phyloP scores from a whole-genome alignment of 2,888 invertebrate genomes.

The Tinea pellionella region DNA sequence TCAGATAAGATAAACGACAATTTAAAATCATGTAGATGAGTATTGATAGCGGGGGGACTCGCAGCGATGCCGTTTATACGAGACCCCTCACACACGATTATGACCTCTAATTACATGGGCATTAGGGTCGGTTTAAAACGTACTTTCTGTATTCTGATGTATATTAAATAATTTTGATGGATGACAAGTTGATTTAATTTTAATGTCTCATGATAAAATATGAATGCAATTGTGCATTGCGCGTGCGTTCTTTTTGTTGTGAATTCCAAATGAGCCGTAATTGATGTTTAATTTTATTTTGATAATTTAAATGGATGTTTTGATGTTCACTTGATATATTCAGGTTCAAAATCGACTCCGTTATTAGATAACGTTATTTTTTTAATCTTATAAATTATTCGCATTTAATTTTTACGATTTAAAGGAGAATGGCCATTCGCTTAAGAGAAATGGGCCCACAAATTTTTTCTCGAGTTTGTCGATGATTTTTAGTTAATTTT shows the following conservation, averaged over 20 bases:
- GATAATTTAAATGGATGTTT: not conserved
- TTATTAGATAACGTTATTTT: too few relatives aligned
- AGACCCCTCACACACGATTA: not conserved
- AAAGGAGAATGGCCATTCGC: too few relatives aligned
- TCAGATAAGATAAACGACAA: constrained; percentile 52
- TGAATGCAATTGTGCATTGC: not conserved
- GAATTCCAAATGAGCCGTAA: constrained; percentile 4
- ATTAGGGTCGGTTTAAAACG: not conserved
- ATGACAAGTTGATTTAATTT: constrained; percentile 59
- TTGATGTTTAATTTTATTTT: constrained; percentile 1
- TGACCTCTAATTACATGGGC: not conserved
- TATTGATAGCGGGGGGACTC: constrained; percentile 27
- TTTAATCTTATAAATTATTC: too few relatives aligned
- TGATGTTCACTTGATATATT: constrained; percentile 1
- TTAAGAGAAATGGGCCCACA: too few relatives aligned
- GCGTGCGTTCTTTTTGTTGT: constrained; percentile 1
- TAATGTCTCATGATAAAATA: constrained; percentile 63
- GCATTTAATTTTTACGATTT: too few relatives aligned
- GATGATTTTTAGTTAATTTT: too few relatives aligned
- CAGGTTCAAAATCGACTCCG: too few relatives aligned
- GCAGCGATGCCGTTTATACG: constrained; percentile 7
- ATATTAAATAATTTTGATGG: constrained; percentile 64
- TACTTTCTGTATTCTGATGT: constrained; percentile 22
- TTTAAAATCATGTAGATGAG: constrained; percentile 48
- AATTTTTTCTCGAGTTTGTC: too few relatives aligned